These are phyloP conservation scores for Nothura maculosa DNA, from an alignment of 2,797 vertebrate species.

Conservation along the genomic window DNA sequence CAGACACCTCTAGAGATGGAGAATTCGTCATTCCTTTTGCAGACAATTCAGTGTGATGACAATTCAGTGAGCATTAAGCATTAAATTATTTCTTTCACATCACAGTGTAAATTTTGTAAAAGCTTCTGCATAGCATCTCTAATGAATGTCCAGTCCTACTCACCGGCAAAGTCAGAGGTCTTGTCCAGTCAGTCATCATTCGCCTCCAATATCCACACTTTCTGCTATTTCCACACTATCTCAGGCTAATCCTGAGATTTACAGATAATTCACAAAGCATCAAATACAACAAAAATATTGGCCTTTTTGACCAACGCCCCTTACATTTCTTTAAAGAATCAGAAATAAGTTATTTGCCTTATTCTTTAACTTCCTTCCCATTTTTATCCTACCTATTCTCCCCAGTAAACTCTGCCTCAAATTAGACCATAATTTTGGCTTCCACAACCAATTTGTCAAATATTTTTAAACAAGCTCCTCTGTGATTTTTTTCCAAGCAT, in stretches of 20 bases:
- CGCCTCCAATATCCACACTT: neutral
- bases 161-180: neutral
- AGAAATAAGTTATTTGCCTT: neutral
- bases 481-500: conserved; percentile 64
- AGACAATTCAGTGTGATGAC: neutral
- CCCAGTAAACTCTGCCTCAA: neutral
- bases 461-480: conserved; percentile 61
- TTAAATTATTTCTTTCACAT: neutral
- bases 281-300: neutral
- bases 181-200: neutral
- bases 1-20: neutral
- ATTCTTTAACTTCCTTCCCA: conserved; percentile 8
- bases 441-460: conserved; percentile 44
- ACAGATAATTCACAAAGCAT: neutral
- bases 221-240: neutral
- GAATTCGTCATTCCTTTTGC: neutral
- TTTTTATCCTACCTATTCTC: conserved; percentile 14
- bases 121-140: neutral
- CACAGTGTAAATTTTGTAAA: neutral
- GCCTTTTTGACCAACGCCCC: neutral
- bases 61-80: neutral
- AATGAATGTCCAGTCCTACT: neutral
- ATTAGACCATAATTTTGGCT: neutral
- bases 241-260: neutral
- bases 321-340: neutral